Evolutionary conservation across 2,888 invertebrate genomes (phyloP).

Genomic region (Leptopilina drosophilae): DNA sequence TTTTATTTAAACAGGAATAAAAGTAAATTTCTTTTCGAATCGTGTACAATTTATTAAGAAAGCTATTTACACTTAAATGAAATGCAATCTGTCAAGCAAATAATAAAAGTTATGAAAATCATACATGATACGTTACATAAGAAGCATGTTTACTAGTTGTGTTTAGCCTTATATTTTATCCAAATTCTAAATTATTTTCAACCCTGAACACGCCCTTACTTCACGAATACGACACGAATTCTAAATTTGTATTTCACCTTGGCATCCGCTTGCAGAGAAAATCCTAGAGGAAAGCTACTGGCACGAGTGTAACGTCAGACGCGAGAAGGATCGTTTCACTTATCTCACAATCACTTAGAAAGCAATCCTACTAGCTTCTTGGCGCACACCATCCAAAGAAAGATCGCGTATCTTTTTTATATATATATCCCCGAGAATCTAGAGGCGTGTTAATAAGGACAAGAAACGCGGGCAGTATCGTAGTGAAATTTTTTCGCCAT

Average conservation of each 20-base stretch:
- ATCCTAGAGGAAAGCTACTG: slow-evolving; percentile 23
- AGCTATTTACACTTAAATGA: neutral
- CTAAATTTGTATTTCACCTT: slow-evolving; percentile 20
- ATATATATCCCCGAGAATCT: neutral
- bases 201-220: neutral
- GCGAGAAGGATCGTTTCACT: slow-evolving; percentile 54
- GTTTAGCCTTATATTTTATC: neutral
- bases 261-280: slow-evolving; percentile 23
- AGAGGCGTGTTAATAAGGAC: slow-evolving; percentile 62
- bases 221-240: slow-evolving; percentile 9
- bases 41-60: neutral
- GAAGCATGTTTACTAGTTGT: neutral
- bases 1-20: neutral
- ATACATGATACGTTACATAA: neutral
- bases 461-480: slow-evolving; percentile 51
- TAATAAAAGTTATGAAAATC: slow-evolving; percentile 19
- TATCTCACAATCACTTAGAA: slow-evolving; percentile 65
- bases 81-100: neutral
- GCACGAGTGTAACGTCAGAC: slow-evolving; percentile 40
- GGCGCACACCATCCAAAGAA: slow-evolving; percentile 48
- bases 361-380: slow-evolving; percentile 56
- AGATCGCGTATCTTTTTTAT: slow-evolving; percentile 62
- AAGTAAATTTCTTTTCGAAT: slow-evolving; percentile 1
- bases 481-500: slow-evolving; percentile 43
- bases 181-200: neutral